These are phyloP conservation scores for Esox lucius DNA, from an alignment of 2,797 vertebrate genomes.

Conservation along the genomic window DNA sequence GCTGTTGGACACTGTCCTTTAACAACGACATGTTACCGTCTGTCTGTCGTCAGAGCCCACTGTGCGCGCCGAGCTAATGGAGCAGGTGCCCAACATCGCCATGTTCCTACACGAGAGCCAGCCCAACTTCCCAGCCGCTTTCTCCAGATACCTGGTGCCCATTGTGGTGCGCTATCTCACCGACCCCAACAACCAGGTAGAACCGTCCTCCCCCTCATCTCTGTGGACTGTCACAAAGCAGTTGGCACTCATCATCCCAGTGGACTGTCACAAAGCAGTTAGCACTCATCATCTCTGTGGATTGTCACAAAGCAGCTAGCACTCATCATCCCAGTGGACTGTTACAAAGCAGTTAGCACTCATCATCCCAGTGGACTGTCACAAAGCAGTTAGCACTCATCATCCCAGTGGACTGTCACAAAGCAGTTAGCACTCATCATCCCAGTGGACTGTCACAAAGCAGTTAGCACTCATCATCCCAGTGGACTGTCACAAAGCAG, in stretches of 20 bases:
- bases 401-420: too few relatives aligned
- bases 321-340: too few relatives aligned
- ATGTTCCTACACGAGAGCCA: conserved; percentile 88
- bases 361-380: too few relatives aligned
- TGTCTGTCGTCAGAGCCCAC: conserved; percentile 80
- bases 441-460: too few relatives aligned
- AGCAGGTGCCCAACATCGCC: conserved; percentile 87
- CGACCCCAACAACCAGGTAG: conserved; percentile 89
- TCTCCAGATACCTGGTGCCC: conserved; percentile 86
- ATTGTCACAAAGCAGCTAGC: too few relatives aligned
- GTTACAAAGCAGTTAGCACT: too few relatives aligned
- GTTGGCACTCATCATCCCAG: neutral
- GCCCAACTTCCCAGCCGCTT: conserved; percentile 82
- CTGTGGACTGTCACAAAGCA: neutral
- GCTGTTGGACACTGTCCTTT: neutral
- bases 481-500: too few relatives aligned
- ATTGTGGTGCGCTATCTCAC: conserved; percentile 85
- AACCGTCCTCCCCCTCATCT: conserved; percentile 12
- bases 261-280: neutral
- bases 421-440: too few relatives aligned
- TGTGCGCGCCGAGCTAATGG: conserved; percentile 89
- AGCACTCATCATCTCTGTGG: too few relatives aligned
- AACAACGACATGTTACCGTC: neutral
- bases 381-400: too few relatives aligned
- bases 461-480: too few relatives aligned